Percentiles rank a stretch among this genome's conserved stretches.
These are phyloP conservation scores for Hozukius guyotensis DNA, from an alignment of 2,797 vertebrate genomes.

Conservation along the genomic window DNA sequence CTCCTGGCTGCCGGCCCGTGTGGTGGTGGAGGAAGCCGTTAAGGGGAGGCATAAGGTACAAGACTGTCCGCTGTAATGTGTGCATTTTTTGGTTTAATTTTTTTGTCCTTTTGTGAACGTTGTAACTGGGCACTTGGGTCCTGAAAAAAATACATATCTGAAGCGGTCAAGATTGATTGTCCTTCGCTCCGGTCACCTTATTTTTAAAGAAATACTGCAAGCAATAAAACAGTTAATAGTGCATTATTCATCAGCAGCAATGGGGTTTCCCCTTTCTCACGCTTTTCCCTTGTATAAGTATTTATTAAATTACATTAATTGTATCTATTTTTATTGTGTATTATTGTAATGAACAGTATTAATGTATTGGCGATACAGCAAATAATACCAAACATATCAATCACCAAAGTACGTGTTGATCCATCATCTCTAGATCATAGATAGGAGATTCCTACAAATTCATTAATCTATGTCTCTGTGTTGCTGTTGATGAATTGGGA, in stretches of 20 bases:
- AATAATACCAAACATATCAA: neutral
- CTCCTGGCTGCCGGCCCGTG: constrained; percentile 91
- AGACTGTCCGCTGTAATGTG: neutral
- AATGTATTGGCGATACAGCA: neutral
- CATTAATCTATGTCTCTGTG: neutral
- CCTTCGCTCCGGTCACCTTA: neutral
- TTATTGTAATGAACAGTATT: neutral
- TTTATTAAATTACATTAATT: neutral
- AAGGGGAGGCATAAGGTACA: constrained; percentile 84
- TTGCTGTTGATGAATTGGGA: neutral
- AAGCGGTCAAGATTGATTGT: neutral
- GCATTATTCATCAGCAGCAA: neutral
- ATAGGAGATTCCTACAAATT: neutral
- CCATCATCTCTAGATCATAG: neutral
- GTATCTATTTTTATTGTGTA: neutral
- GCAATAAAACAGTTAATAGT: neutral
- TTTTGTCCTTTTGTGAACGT: neutral
- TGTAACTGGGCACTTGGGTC: too few relatives aligned
- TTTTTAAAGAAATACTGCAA: neutral
- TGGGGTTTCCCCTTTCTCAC: neutral
- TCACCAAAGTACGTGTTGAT: neutral
- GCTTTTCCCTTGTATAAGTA: neutral
- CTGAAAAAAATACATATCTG: neutral
- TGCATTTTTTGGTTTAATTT: neutral
- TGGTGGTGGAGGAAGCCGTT: constrained; percentile 88